Conservation (phyloP, 2,797 vertebrate genomes). For the Knipowitschia caucasica region DNA sequence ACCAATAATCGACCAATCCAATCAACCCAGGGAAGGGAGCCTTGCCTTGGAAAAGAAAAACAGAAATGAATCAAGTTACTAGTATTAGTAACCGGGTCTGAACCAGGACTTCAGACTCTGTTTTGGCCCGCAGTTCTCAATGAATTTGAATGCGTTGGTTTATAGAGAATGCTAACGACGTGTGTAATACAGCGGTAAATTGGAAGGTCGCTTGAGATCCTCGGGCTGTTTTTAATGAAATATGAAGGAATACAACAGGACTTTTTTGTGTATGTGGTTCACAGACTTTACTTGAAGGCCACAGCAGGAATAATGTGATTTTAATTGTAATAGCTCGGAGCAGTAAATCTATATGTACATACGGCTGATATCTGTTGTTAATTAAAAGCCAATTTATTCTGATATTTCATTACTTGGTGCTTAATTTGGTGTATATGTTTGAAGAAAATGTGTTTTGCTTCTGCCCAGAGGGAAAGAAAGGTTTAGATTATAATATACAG, state of each 20-base stretch:
- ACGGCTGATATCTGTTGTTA: neutral
- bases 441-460: too few relatives aligned
- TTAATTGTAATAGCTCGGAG: neutral
- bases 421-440: too few relatives aligned
- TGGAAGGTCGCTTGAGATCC: neutral
- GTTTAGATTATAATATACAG: too few relatives aligned
- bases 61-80: neutral
- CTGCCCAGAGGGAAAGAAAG: too few relatives aligned
- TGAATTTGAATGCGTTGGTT: neutral
- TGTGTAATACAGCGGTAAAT: neutral
- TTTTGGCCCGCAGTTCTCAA: neutral
- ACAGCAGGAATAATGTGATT: neutral
- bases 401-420: too few relatives aligned
- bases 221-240: neutral
- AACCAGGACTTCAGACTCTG: neutral
- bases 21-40: too few relatives aligned
- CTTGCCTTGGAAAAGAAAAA: too few relatives aligned
- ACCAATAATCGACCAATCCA: too few relatives aligned
- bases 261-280: neutral
- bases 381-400: neutral
- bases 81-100: neutral
- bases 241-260: neutral
- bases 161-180: neutral
- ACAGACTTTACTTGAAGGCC: neutral
- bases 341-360: neutral